These are phyloP conservation scores for Ceyx margarethae DNA, from an alignment of 2,113 vertebrate species.

Conservation along the genomic window DNA sequence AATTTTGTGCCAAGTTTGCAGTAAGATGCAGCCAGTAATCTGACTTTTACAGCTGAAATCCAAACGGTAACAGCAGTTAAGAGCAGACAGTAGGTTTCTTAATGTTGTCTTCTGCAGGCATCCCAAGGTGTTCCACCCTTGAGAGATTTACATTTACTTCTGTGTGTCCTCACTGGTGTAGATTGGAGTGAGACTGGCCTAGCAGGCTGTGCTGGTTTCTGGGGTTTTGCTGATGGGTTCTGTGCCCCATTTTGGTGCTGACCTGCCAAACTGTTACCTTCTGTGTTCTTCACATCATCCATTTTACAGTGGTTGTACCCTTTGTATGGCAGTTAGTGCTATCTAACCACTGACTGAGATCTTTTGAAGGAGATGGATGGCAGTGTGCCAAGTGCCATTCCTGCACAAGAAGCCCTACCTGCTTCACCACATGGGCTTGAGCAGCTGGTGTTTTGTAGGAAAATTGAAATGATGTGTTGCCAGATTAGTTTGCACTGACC, in stretches of 20 bases:
- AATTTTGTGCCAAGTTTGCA: slow-evolving; percentile 39
- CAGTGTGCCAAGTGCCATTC: background rate
- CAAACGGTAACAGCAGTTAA: background rate
- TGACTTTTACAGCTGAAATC: slow-evolving; percentile 3
- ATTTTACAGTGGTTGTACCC: background rate
- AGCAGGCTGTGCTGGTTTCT: background rate
- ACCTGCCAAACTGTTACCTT: background rate
- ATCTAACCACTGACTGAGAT: background rate
- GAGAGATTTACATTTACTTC: background rate
- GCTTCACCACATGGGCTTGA: background rate
- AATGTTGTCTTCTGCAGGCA: rapidly evolving
- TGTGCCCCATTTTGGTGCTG: background rate
- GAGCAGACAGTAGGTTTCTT: background rate
- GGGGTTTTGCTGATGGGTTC: background rate
- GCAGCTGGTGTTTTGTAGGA: background rate
- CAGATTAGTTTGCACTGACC: background rate
- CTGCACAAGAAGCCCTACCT: background rate
- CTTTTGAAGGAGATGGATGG: background rate
- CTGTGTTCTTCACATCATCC: background rate
- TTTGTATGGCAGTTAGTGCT: background rate
- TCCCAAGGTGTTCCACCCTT: background rate
- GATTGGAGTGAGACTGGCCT: background rate
- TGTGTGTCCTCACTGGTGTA: background rate
- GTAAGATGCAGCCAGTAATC: background rate
- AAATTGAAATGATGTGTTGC: background rate